Conservation (phyloP, 92 coral and sea anemone genomes). For the Heliopora coerulea region DNA sequence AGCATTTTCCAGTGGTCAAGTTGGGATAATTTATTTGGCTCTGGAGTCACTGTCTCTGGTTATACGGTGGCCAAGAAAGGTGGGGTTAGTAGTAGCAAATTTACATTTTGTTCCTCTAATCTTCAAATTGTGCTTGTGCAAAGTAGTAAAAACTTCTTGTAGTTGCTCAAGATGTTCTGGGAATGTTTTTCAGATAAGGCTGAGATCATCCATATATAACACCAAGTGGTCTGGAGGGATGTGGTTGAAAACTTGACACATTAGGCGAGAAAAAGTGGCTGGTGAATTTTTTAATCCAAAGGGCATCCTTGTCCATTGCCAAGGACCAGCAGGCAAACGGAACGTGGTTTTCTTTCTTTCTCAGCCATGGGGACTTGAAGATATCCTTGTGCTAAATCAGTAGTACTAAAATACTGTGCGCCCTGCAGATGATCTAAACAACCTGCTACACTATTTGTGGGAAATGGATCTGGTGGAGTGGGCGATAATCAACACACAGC, state of each 20-base stretch:
- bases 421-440: constrained; percentile 43
- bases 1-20: constrained; percentile 2
- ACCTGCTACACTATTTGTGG: constrained; percentile 41
- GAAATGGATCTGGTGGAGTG: constrained; percentile 47
- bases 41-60: constrained; percentile 27
- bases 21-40: neutral
- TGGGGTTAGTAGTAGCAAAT: constrained; percentile 15
- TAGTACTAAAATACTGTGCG: constrained; percentile 10
- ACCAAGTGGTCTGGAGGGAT: no score
- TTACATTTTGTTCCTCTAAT: constrained; percentile 11
- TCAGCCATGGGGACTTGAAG: no score
- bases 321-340: constrained; percentile 17
- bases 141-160: no score
- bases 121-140: no score
- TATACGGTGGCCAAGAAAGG: constrained; percentile 41
- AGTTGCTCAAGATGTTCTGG: no score
- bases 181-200: no score
- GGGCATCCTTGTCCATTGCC: no score
- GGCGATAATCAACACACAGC: constrained; percentile 38
- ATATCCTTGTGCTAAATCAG: constrained; percentile 28
- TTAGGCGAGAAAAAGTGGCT: no score
- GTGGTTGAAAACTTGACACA: no score
- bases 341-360: constrained; percentile 30
- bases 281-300: no score
- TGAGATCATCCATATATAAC: neutral